Base-by-base conservation (phyloP, 2,113 vertebrate genomes). In the Sporophila hypoxantha region DNA sequence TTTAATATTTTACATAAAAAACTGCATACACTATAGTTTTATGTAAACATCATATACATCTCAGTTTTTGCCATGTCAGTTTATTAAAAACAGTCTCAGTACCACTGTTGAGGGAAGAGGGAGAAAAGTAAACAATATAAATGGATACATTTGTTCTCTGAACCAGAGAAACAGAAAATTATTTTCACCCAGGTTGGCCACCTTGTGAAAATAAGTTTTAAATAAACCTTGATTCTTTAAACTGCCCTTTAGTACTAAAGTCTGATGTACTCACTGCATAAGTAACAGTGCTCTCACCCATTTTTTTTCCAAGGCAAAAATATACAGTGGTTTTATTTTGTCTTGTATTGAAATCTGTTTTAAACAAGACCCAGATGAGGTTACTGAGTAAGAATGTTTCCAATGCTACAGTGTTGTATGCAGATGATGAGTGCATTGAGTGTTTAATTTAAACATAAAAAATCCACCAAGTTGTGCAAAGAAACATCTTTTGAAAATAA, bases 1-100 rank as follows among this genome's bases (percentile, higher is more conserved):
- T 97, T 97, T 97, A 97, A 97, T 97, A 97, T 88, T 97, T 97
- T 96, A 97, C 96, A 97, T 97, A 95, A 96, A 96, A 97, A 97
- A 96, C 97, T 97, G 97, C 96, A 96, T 97, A 97, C 96, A 97
- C 97, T 97, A 96, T 96, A 95, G 81, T 95, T 96, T 97, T 93
- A 96, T 97, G 97, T 97, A 97, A 97, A 97, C 97, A 96, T 97
- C 95, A 96, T 95, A 94, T 96, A 95, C 91, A 94, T 93, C 92
- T 97, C 96, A 95, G 95, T 88, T 97, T 92, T 95, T 96, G 92
- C 94, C 97, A 96, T 93, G 92, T 97, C 95, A 95, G 93, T 96
- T 95, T 96, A 77, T 84, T 95, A 93, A 93, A 94, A 96, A 95
- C 96, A 96, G 95, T 93, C 96, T 94, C 94, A 97, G 97, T 97